phyloP scores from a whole-genome alignment of 2,888 invertebrate genomes.

The Drosophila kambysellisi region DNA sequence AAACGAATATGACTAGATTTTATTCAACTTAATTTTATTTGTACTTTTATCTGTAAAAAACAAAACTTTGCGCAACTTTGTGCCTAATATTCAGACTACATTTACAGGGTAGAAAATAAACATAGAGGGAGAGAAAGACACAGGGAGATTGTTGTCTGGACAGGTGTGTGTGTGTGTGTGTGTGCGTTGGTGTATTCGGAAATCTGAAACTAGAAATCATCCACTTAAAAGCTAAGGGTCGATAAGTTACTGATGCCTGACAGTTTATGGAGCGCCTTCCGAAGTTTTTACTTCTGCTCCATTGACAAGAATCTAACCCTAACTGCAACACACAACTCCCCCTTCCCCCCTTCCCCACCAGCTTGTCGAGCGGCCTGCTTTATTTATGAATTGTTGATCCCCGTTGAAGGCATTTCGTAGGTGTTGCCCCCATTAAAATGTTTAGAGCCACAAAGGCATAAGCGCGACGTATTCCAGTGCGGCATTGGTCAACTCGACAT shows the following conservation, averaged over 20 bases:
- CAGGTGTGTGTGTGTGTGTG: slow-evolving; percentile 29
- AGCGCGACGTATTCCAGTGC: slow-evolving; percentile 27
- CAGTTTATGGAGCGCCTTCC: slow-evolving; percentile 65
- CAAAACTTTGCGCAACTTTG: neutral
- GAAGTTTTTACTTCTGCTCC: slow-evolving; percentile 48
- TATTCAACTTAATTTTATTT: neutral
- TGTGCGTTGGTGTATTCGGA: slow-evolving; percentile 37
- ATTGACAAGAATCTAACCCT: slow-evolving; percentile 38
- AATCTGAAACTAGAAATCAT: slow-evolving; percentile 77
- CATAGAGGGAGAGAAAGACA: neutral
- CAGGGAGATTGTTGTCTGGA: slow-evolving; percentile 24
- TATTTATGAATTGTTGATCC: slow-evolving; percentile 33
- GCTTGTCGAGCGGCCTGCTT: slow-evolving; percentile 8
- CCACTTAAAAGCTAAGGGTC: slow-evolving; percentile 80
- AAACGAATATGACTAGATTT: neutral
- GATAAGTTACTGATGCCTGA: slow-evolving; percentile 80
- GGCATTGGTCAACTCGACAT: slow-evolving; percentile 35
- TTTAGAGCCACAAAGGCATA: slow-evolving; percentile 17
- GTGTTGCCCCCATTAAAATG: slow-evolving; percentile 36
- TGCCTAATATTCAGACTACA: neutral
- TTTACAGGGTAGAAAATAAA: slow-evolving; percentile 20
- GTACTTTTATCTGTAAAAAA: neutral
- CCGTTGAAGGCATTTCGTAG: slow-evolving; percentile 14
- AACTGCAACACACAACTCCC: neutral
- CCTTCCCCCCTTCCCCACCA: too few relatives aligned